These are phyloP conservation scores for Martes martes DNA, from an alignment of 2,113 vertebrate genomes.

Conservation along the genomic window DNA sequence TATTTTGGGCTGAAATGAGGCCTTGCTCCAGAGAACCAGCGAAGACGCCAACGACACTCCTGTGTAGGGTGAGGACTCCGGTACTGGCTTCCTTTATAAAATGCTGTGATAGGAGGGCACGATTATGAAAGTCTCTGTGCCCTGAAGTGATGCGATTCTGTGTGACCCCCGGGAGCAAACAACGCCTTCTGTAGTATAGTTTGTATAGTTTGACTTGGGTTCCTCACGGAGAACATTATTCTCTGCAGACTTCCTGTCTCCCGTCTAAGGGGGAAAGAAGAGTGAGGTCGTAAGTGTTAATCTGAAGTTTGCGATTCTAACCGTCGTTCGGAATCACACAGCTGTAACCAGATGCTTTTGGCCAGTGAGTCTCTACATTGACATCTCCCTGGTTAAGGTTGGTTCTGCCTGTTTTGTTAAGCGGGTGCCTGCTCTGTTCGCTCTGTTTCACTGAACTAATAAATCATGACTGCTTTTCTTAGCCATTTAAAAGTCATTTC, in stretches of 20 bases:
- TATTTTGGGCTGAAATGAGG: slow-evolving; percentile 1
- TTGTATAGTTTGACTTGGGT: not conserved
- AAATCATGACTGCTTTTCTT: slow-evolving; percentile 59
- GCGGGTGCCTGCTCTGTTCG: not conserved
- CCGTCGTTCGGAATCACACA: not conserved
- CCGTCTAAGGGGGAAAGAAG: not conserved
- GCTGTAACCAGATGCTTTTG: not conserved
- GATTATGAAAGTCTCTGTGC: not conserved
- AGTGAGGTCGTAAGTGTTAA: not conserved
- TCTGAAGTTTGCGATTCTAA: not conserved
- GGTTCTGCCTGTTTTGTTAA: slow-evolving; percentile 32
- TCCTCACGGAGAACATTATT: slow-evolving; percentile 27
- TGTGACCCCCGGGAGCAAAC: not conserved
- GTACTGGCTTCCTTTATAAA: not conserved
- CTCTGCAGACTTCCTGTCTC: slow-evolving; percentile 28
- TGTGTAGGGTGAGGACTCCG: not conserved
- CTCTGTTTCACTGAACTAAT: slow-evolving; percentile 50
- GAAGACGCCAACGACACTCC: not conserved
- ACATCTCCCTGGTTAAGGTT: not conserved
- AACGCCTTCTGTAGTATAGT: not conserved
- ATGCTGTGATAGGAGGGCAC: not conserved
- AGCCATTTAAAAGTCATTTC: slow-evolving; percentile 68
- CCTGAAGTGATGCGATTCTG: not conserved
- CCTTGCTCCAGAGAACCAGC: not conserved
- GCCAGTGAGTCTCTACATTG: not conserved